phyloP scores from a whole-genome alignment of 2,888 invertebrate genomes.

The Gandaritis pyraliata region DNA sequence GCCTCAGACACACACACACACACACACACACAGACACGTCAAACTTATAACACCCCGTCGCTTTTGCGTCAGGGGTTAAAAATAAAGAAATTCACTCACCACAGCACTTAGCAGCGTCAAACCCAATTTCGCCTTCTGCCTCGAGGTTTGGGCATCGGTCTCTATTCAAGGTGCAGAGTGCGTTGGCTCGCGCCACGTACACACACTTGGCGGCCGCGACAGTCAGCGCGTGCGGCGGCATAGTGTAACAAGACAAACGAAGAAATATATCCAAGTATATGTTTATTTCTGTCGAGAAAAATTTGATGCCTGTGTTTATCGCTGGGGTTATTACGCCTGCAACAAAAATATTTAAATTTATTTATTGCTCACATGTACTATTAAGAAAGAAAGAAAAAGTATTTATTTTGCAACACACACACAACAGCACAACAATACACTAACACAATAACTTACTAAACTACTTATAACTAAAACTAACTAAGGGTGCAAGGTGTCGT shows the following conservation, averaged over 20 bases:
- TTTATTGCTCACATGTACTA: too few species aligned
- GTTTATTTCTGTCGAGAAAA: neutral
- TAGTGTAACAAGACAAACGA: constrained; percentile 21
- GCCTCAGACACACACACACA: too few species aligned
- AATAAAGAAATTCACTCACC: too few species aligned
- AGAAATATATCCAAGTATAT: constrained; percentile 32
- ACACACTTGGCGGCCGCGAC: constrained; percentile 40
- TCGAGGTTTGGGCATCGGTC: constrained; percentile 48
- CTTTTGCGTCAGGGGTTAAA: too few species aligned
- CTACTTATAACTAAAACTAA: too few species aligned
- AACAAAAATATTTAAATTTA: neutral
- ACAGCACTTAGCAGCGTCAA: constrained; percentile 53
- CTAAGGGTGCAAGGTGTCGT: too few species aligned
- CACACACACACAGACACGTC: too few species aligned
- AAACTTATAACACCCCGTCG: too few species aligned
- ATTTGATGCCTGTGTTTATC: neutral
- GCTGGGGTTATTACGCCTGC: constrained; percentile 17
- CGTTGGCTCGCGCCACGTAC: constrained; percentile 52
- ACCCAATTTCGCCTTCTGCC: constrained; percentile 23
- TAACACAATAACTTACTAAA: too few species aligned
- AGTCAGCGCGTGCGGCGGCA: constrained; percentile 56
- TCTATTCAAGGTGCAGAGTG: constrained; percentile 49
- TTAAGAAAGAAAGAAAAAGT: too few species aligned
- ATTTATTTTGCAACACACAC: too few species aligned
- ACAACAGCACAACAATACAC: too few species aligned